Evolutionary conservation across 92 coral and sea anemone genomes (phyloP).

Genomic region (Chrysogorgia sp.): DNA sequence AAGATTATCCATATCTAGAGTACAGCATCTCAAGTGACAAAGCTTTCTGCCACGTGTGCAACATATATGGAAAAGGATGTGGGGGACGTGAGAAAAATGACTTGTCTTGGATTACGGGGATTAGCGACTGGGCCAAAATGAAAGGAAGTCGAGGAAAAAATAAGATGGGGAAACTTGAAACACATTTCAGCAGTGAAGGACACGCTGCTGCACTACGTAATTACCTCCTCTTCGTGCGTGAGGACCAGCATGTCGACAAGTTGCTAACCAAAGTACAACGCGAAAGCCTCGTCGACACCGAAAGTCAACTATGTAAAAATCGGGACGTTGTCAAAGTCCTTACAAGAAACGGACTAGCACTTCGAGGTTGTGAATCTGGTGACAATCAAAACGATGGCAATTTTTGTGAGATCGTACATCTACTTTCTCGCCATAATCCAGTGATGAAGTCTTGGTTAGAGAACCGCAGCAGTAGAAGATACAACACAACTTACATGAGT

Average conservation of each 20-base stretch:
- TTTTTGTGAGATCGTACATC: slow-evolving; percentile 24
- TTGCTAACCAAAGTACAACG: slow-evolving; percentile 16
- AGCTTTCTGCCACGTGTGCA: too few relatives aligned
- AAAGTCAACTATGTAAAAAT: background rate
- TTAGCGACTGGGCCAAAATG: slow-evolving; percentile 11
- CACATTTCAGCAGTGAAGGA: too few relatives aligned
- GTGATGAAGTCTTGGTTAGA: slow-evolving; percentile 8
- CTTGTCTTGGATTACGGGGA: background rate
- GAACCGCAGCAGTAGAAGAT: background rate
- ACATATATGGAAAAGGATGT: background rate
- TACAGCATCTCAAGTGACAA: too few relatives aligned
- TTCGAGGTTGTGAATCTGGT: background rate
- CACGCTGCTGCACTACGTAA: too few relatives aligned
- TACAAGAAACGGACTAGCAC: slow-evolving; percentile 16
- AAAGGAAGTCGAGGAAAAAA: too few relatives aligned
- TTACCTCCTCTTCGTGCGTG: background rate
- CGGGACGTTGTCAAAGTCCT: slow-evolving; percentile 1
- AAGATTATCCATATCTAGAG: too few relatives aligned
- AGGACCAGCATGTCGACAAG: slow-evolving; percentile 12
- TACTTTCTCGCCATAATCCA: slow-evolving; percentile 29
- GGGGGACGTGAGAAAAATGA: background rate
- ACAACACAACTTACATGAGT: slow-evolving; percentile 2
- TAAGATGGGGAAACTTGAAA: too few relatives aligned
- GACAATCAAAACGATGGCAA: background rate
- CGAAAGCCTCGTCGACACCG: background rate